Conservation (phyloP, 2,888 invertebrate genomes). For the Liodrosophila aerea region DNA sequence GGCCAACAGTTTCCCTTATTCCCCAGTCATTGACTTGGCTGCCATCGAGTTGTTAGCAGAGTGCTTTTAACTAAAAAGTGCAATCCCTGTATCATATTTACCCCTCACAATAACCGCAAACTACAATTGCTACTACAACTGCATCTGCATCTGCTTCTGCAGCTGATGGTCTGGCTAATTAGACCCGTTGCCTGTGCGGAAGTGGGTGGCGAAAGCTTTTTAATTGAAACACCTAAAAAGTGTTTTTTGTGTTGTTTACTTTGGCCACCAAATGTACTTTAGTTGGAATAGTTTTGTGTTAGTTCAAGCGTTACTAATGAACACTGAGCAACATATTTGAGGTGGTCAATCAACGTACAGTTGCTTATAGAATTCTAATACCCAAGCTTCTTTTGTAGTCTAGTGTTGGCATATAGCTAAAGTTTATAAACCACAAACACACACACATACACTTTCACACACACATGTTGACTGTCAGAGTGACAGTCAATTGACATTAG, state of each 20-base stretch:
- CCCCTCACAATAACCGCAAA: slow-evolving; percentile 38
- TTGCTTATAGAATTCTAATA: no score
- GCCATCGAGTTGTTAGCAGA: no score
- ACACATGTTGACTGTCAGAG: slow-evolving; percentile 16
- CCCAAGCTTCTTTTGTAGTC: slow-evolving; percentile 6
- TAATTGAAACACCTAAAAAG: slow-evolving; percentile 56
- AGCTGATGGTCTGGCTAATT: slow-evolving; percentile 33
- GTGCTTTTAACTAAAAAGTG: slow-evolving; percentile 8
- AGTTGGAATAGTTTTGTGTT: slow-evolving; percentile 1
- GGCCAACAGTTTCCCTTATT: slow-evolving; percentile 7
- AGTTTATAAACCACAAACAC: neutral
- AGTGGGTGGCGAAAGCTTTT: slow-evolving; percentile 24
- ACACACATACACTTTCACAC: slow-evolving; percentile 6
- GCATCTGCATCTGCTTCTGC: slow-evolving; percentile 14
- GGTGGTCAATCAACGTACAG: no score
- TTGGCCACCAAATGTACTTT: slow-evolving; percentile 25
- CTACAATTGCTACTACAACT: slow-evolving; percentile 25
- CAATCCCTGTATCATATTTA: slow-evolving; percentile 22
- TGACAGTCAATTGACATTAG: slow-evolving; percentile 56
- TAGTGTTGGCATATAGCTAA: slow-evolving; percentile 6
- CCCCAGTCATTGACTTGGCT: slow-evolving; percentile 5
- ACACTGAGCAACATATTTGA: slow-evolving; percentile 10
- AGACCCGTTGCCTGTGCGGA: slow-evolving; percentile 27
- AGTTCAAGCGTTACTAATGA: slow-evolving; percentile 1
- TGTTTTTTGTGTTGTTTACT: neutral